Evolutionary conservation across 2,888 invertebrate species (phyloP).

Genomic region (Arrhopalites spinosus): DNA sequence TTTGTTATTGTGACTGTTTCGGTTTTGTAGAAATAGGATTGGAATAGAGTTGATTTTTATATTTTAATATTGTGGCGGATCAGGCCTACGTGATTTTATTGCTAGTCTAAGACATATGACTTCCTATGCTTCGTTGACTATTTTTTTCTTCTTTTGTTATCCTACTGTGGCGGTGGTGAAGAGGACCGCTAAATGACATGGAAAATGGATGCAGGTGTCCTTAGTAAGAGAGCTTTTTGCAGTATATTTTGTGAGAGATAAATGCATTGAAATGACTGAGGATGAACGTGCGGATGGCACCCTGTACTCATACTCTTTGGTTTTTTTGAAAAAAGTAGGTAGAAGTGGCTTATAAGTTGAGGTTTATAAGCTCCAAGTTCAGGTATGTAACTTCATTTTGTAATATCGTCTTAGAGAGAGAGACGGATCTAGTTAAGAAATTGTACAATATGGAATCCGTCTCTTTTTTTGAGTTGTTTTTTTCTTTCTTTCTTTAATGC

Average conservation of each 20-base stretch:
- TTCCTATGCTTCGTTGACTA: slow-evolving; percentile 9
- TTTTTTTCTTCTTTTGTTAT: slow-evolving; percentile 5
- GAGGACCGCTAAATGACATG: slow-evolving; percentile 4
- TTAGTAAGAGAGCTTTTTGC: background rate
- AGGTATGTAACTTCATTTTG: too few relatives aligned
- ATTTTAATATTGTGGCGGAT: too few relatives aligned
- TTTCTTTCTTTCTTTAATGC: background rate
- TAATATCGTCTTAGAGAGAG: too few relatives aligned
- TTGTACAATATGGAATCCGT: background rate
- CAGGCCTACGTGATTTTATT: too few relatives aligned
- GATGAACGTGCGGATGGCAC: background rate
- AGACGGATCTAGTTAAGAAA: slow-evolving; percentile 7
- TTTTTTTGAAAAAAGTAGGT: too few relatives aligned
- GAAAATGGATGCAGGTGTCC: slow-evolving; percentile 19
- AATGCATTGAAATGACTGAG: too few relatives aligned
- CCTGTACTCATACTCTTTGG: background rate
- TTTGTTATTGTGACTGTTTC: too few relatives aligned
- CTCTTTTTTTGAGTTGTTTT: background rate
- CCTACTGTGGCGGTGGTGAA: slow-evolving; percentile 2
- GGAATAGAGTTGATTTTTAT: too few relatives aligned
- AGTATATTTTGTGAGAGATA: background rate
- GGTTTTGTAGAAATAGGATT: background rate
- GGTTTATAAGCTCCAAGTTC: too few relatives aligned
- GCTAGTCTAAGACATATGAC: background rate
- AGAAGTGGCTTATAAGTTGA: too few relatives aligned